Percentiles rank a stretch among this genome's conserved stretches.
Evolutionary conservation across 1,140 invertebrate species (phyloP).

Genomic region (Rhagoletis pomonella): DNA sequence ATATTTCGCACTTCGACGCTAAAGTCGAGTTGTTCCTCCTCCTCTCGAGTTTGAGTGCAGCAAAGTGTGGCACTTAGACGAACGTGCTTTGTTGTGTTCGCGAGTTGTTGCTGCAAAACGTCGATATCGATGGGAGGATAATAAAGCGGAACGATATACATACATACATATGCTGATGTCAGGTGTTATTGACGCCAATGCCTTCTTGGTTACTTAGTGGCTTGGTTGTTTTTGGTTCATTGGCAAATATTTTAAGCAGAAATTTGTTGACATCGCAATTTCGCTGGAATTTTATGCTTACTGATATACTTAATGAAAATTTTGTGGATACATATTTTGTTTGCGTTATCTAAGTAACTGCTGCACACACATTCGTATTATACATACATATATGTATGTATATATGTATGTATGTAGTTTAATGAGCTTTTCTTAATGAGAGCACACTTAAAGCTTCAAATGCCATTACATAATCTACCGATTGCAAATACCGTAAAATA

Average conservation of each 20-base stretch:
- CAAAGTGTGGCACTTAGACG: conserved; percentile 3
- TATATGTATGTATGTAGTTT: not conserved
- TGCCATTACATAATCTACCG: conserved; percentile 6
- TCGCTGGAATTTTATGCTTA: not conserved
- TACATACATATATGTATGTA: not conserved
- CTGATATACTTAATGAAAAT: not conserved
- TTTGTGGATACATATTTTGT: no score
- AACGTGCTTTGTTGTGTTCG: not conserved
- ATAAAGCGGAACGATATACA: not conserved
- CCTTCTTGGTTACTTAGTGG: conserved; percentile 19
- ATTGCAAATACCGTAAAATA: not conserved
- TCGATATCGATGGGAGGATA: not conserved
- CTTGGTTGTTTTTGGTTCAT: conserved; percentile 1
- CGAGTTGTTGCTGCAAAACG: not conserved
- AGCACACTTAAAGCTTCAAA: not conserved
- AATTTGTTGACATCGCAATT: not conserved
- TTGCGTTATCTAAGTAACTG: no score
- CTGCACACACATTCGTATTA: not conserved
- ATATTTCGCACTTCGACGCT: conserved; percentile 6
- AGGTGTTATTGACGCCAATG: conserved; percentile 20
- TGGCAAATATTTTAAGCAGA: not conserved
- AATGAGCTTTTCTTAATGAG: not conserved
- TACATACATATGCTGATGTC: not conserved
- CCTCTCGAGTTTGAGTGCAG: not conserved
- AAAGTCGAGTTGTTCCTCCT: not conserved